Evolutionary conservation across 2,888 invertebrate species (phyloP), one percentile per base, ranked within the genome.

Genomic region (Drosophila setosimentum): DNA sequence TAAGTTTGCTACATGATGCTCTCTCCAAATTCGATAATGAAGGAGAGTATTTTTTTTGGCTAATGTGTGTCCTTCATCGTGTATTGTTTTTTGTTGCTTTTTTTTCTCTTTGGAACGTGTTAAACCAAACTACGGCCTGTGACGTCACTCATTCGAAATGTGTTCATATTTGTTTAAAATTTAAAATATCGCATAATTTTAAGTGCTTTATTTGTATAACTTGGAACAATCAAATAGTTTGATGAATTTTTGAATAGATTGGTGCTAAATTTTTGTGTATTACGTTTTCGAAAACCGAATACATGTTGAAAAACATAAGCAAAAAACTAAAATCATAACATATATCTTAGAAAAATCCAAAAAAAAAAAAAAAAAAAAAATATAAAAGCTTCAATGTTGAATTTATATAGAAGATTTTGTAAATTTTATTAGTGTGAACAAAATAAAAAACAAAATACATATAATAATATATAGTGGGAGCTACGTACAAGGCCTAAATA

Each of bases 171-270:
- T 60, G 54, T 73, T 73, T 66, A 68, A 76, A 37, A 37, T 67
- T 70, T 58, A 29, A 63, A 55, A 80, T 62, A 75, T 78, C 76
- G 67, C 54, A 67, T 74, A 87, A 80, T 60, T 74, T 88, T 88
- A 87, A 87, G 89, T 90, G 84, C 82, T 90, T 87, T 72, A 73
- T 86, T 91, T 91, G 87, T 83, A 88, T 78, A 88, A 89, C 91
- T 89, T 85, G 83, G 89, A 89, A 91, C 91, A 91, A 89, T 91
- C 89, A 90, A 88, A 89, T 89, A 82, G 87, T 90, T 87, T 90
- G 82, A 89, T 92, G 84, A 91, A 89, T 92, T 87, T 88, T 87
- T 91, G 91, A 91, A 92, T 91, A 86, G 86, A 91, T 91, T 92
- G 91, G 91, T 91, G 91, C 91, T 89, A 89, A 91, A 87, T 85